Conservation (phyloP, 2,888 invertebrate genomes). For the Tiliacea aurago region DNA sequence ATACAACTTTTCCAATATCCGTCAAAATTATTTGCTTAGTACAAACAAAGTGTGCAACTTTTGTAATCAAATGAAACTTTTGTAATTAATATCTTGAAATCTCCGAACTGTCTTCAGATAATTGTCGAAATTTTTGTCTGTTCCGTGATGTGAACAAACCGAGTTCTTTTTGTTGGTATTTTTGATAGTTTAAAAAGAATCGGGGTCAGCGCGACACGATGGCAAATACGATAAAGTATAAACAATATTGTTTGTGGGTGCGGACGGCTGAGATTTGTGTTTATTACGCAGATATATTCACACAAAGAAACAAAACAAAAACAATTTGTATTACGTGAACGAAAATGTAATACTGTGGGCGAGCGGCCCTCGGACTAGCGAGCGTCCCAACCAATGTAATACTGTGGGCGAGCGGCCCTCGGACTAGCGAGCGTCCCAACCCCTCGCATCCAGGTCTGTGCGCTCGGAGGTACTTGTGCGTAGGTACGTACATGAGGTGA, state of each 20-base stretch:
- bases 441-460: slow-evolving; percentile 11
- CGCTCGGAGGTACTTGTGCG: slow-evolving; percentile 16
- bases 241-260: slow-evolving; percentile 49
- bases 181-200: slow-evolving; percentile 41
- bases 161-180: slow-evolving; percentile 24
- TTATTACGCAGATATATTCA: slow-evolving; percentile 60
- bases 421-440: slow-evolving; percentile 24
- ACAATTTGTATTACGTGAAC: slow-evolving; percentile 63
- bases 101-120: slow-evolving; percentile 55
- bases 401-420: slow-evolving; percentile 36
- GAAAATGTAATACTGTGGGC: slow-evolving; percentile 60
- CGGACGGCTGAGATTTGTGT: slow-evolving; percentile 35
- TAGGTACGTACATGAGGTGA: slow-evolving; percentile 39
- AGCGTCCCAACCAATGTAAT: slow-evolving; percentile 56
- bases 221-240: slow-evolving; percentile 38
- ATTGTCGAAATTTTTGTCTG: slow-evolving; percentile 47
- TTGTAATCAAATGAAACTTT: slow-evolving; percentile 65
- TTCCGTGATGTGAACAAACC: slow-evolving; percentile 41
- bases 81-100: slow-evolving; percentile 63
- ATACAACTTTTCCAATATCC: slow-evolving; percentile 65
- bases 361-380: slow-evolving; percentile 35
- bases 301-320: slow-evolving; percentile 62
- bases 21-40: slow-evolving; percentile 60
- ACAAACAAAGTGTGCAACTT: slow-evolving; percentile 63
- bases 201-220: slow-evolving; percentile 38